Evolutionary conservation across 2,888 invertebrate species (phyloP).

Genomic region (Nebria salina): DNA sequence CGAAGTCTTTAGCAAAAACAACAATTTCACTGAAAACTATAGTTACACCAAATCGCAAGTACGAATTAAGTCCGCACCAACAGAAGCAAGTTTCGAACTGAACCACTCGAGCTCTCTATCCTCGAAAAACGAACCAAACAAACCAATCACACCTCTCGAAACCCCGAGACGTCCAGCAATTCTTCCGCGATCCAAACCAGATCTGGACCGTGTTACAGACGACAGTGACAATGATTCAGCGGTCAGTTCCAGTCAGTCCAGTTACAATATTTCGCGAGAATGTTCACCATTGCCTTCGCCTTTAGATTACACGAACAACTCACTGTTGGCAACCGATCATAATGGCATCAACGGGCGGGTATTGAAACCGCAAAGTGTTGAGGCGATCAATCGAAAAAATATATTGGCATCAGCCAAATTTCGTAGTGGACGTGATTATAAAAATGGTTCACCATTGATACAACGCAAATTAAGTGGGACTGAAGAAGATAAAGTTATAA

Average conservation of each 20-base stretch:
- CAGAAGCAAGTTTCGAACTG: conserved; percentile 68
- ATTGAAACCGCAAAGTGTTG: conserved; percentile 81
- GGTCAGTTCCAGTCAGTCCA: conserved; percentile 84
- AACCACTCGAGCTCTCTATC: conserved; percentile 54
- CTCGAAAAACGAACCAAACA: conserved; percentile 14
- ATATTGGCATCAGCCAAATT: conserved; percentile 88
- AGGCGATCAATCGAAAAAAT: conserved; percentile 86
- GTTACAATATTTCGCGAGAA: conserved; percentile 75
- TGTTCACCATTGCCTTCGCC: conserved; percentile 80
- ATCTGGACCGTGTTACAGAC: conserved; percentile 59
- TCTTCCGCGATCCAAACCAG: conserved; percentile 54
- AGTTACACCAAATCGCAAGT: background rate
- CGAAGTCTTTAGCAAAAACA: conserved; percentile 49
- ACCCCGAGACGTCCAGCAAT: background rate
- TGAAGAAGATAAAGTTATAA: conserved; percentile 35
- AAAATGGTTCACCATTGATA: conserved; percentile 76
- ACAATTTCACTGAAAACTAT: conserved; percentile 17
- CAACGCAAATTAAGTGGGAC: conserved; percentile 77
- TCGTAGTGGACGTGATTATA: conserved; percentile 81
- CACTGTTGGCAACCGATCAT: conserved; percentile 31
- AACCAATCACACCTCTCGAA: background rate
- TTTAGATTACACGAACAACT: conserved; percentile 48
- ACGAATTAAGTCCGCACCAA: conserved; percentile 66
- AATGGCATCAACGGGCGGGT: conserved; percentile 68
- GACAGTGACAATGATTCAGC: conserved; percentile 90